Conservation (phyloP, 1,140 invertebrate genomes). For the Lordiphosa collinella region DNA sequence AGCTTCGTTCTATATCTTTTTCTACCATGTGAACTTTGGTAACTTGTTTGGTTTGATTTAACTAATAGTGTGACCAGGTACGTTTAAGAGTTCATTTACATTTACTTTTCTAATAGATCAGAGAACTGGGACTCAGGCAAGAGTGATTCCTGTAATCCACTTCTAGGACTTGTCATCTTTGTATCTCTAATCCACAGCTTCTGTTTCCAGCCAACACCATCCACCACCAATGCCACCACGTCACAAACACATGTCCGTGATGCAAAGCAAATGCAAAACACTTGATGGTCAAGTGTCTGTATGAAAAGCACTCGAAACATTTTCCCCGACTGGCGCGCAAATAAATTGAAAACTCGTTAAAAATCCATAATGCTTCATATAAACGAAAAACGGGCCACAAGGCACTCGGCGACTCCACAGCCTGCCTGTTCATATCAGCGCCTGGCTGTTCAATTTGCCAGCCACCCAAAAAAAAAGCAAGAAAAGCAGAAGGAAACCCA, state of each 20-base stretch:
- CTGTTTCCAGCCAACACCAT: conserved; percentile 1
- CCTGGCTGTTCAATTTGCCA: conserved; percentile 30
- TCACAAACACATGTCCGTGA: conserved; percentile 12
- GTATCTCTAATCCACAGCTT: not conserved
- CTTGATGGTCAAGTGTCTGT: conserved; percentile 75
- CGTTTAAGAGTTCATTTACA: too few relatives aligned
- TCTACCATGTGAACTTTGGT: too few relatives aligned
- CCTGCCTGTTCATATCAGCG: conserved; percentile 47
- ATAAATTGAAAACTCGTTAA: conserved; percentile 79
- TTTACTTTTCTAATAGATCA: too few relatives aligned
- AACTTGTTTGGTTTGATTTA: too few relatives aligned
- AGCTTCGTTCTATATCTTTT: too few relatives aligned
- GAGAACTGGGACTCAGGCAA: too few relatives aligned
- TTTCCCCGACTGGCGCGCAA: conserved; percentile 65
- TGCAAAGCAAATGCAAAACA: conserved; percentile 35
- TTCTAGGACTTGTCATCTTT: too few relatives aligned
- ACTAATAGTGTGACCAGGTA: too few relatives aligned
- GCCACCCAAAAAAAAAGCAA: not conserved
- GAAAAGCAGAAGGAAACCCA: conserved; percentile 16
- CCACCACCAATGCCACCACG: conserved; percentile 4
- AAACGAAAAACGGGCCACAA: conserved; percentile 11
- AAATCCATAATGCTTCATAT: conserved; percentile 77
- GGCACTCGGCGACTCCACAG: conserved; percentile 14
- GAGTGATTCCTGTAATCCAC: too few relatives aligned
- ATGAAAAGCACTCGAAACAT: conserved; percentile 75